These are phyloP conservation scores for Chloropsis hardwickii DNA, from an alignment of 2,113 vertebrate genomes.

Conservation along the genomic window DNA sequence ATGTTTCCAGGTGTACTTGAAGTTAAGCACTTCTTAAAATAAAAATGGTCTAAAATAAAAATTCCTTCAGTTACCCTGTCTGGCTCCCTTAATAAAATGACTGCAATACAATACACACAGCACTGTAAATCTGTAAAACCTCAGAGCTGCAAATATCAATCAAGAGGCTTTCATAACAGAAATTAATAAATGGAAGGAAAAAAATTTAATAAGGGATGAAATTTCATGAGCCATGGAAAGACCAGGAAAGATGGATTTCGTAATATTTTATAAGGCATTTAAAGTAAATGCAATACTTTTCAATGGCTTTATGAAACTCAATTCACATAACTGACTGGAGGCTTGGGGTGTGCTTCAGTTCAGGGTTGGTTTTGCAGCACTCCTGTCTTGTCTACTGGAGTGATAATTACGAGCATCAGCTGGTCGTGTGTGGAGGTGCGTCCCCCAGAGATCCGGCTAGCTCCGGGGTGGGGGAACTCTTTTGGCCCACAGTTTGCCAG, in stretches of 20 bases:
- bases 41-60: slow-evolving; percentile 6
- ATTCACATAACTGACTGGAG: slow-evolving; percentile 15
- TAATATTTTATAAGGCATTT: not conserved
- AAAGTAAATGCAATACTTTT: not conserved
- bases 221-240: not conserved
- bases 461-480: too few species aligned
- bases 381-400: not conserved
- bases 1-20: not conserved
- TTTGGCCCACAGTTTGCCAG: too few species aligned
- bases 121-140: not conserved
- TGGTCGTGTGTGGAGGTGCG: too few species aligned
- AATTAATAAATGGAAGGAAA: slow-evolving; percentile 15
- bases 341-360: not conserved
- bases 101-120: not conserved
- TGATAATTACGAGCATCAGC: not conserved
- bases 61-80: not conserved
- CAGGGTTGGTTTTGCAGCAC: not conserved
- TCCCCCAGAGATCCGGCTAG: too few species aligned
- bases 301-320: not conserved
- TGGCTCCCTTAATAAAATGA: not conserved
- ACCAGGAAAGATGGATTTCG: not conserved
- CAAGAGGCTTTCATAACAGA: not conserved
- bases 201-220: slow-evolving; percentile 13
- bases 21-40: slow-evolving; percentile 21
- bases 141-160: not conserved